Base-by-base conservation (phyloP, 2,888 invertebrate species). In the Tachina fera region DNA sequence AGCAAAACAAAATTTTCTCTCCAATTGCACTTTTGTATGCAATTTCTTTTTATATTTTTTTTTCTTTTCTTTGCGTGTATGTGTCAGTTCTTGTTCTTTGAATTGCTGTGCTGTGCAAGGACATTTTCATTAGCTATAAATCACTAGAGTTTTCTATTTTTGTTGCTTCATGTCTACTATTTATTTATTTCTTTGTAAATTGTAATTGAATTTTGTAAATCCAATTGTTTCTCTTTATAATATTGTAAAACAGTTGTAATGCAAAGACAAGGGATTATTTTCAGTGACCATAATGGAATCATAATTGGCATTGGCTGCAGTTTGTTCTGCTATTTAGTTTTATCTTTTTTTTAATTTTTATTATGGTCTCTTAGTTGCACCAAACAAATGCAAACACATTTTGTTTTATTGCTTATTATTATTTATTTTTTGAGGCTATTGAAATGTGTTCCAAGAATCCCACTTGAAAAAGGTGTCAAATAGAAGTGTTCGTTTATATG, bases 71-170 rank as follows among this genome's bases (percentile, higher is more conserved):
- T 10, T 53, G 14, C 14, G 14, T 45, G 41, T n/a, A n/a, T 65
- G 14, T 43, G 70, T 77, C 53, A 61, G 53, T 85, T 71, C 75
- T 79, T 75, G 56, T 79, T 82, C 53, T 53, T 53, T 74, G 13
- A 45, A 85, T 75, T 56, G 53, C 13, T 51, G 75, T 56, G 53
- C 13, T 51, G 67, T 22, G 65, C 56, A 82, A 76, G 71, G 70
- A 76, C 65, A 80, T 72, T 80, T 82, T 78, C 78, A 82, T 85
- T 82, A 79, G 78, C 85, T 75, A 79, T 85, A 85, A 85, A 85
- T 85, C 85, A 82, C 77, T 61, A 39, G 41, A 63, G 51, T 22
- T 49, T 78, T 63, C 45, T 2, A 63, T 45, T 39, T 39, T 9
- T 49, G 3, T 61, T 63, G 11, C 65, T 68, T 5, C 5, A 71